Base-by-base conservation (phyloP, 1,140 invertebrate genomes). In the Zophobas atratus region DNA sequence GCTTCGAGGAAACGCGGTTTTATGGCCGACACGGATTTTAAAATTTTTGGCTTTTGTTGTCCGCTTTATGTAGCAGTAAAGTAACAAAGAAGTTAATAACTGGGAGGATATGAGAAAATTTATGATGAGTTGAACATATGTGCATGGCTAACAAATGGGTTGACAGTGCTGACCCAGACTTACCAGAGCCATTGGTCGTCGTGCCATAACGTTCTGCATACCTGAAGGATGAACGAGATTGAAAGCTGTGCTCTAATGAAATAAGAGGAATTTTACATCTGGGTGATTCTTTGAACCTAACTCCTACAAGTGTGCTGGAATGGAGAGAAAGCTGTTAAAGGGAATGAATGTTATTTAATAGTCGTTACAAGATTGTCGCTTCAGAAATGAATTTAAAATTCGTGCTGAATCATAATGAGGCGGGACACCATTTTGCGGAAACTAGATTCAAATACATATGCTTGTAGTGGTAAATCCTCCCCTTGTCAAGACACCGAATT, bases 1-100 rank as follows among this genome's bases (percentile, higher is more conserved):
- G 2, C 20, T 57, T 57, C 55, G 20, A 6, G 34, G 55, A 57
- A 57, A 57, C 34, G 55, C 34, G 55, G 34, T 34, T 57, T 57
- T 33, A 57, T 57, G 34, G 55, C 2, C 20, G 56, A 60, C 56
- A 36, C 4, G 56, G 35, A 60, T 36, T 60, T 60, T 60, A 8
- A 38, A 60, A 60, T 60, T 60, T 60, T 60, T 38, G 56, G n/a
- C 56, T 60, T 57, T 57, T 57, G 55, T 57, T 57, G 55, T 33
- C 6, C 20, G 20, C 6, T 57, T 60, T 60, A 60, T 60, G 56
- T 33, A 38, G 56, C 56, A 36, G 56, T 60, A 60, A 60, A 60
- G 36, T 36, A 38, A 60, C 56, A 60, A 60, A 60, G 8, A 35
- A 60, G n/a, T 36, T 38, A 60, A 60, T 60, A 60, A 60, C 56